These are phyloP conservation scores for Pogoniulus pusillus DNA, from an alignment of 2,797 vertebrate genomes.

Conservation along the genomic window DNA sequence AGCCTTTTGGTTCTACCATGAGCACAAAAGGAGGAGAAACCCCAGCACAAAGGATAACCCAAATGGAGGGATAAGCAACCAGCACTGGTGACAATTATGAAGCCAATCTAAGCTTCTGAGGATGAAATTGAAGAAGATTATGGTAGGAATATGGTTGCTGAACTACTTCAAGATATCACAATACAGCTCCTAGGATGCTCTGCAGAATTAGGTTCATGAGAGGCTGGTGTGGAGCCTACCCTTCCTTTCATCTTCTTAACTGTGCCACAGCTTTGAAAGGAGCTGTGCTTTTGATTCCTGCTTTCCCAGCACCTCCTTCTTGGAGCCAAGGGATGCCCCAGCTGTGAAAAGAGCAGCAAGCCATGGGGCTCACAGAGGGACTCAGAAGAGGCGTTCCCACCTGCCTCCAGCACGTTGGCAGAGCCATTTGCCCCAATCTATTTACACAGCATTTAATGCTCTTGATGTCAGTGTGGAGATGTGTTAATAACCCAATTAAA, in stretches of 20 bases:
- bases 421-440: neutral
- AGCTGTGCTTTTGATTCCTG: neutral
- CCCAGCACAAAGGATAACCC: neutral
- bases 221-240: neutral
- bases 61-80: neutral
- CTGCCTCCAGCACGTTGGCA: neutral
- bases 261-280: neutral
- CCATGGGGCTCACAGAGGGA: rapidly evolving
- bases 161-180: neutral
- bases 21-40: neutral
- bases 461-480: constrained; percentile 36
- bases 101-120: neutral
- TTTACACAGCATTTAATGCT: constrained; percentile 4
- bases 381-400: neutral
- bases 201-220: neutral
- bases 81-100: neutral
- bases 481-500: constrained; percentile 66
- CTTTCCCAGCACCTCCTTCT: neutral
- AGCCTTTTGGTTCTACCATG: neutral
- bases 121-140: neutral
- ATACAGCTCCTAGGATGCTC: neutral
- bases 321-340: neutral
- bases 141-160: neutral
- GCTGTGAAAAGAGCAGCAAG: neutral
- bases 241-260: neutral